These are phyloP conservation scores for Cromileptes altivelis DNA, from an alignment of 2,113 vertebrate species.

Conservation along the genomic window DNA sequence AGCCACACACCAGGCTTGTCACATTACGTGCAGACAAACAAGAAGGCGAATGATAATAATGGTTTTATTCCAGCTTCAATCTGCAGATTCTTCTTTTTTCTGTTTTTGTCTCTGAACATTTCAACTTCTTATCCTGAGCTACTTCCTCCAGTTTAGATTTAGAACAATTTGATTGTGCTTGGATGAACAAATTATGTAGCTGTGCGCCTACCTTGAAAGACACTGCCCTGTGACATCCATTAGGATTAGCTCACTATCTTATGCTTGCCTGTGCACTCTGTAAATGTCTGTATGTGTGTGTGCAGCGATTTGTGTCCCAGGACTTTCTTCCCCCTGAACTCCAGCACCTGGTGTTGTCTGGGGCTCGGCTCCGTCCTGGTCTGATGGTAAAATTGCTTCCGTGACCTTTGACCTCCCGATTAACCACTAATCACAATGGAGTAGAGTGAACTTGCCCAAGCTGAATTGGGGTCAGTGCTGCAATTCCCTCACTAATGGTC, in stretches of 20 bases:
- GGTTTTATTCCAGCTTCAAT: background rate
- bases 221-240: slow-evolving; percentile 7
- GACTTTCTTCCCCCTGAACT: slow-evolving; percentile 80
- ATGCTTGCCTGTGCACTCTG: slow-evolving; percentile 50
- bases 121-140: background rate
- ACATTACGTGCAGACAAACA: slow-evolving; percentile 3
- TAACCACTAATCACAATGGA: slow-evolving; percentile 78
- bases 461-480: slow-evolving; percentile 53
- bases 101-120: slow-evolving; percentile 9
- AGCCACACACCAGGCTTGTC: slow-evolving; percentile 14
- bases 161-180: background rate
- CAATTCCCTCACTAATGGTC: slow-evolving; percentile 48
- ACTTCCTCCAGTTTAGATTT: slow-evolving; percentile 2
- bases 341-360: slow-evolving; percentile 81
- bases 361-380: slow-evolving; percentile 76
- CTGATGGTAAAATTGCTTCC: slow-evolving; percentile 81
- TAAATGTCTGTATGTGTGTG: slow-evolving; percentile 73
- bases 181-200: background rate
- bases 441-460: slow-evolving; percentile 52
- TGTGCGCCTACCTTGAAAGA: background rate
- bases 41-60: background rate
- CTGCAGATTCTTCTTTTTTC: slow-evolving; percentile 7
- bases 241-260: slow-evolving; percentile 34
- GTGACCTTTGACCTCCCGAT: slow-evolving; percentile 51
- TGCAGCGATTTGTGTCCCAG: slow-evolving; percentile 78